A percentile compares a stretch with the other conserved stretches of the same genome.
phyloP scores from a whole-genome alignment of 2,113 vertebrate genomes.

The Xenopus borealis region DNA sequence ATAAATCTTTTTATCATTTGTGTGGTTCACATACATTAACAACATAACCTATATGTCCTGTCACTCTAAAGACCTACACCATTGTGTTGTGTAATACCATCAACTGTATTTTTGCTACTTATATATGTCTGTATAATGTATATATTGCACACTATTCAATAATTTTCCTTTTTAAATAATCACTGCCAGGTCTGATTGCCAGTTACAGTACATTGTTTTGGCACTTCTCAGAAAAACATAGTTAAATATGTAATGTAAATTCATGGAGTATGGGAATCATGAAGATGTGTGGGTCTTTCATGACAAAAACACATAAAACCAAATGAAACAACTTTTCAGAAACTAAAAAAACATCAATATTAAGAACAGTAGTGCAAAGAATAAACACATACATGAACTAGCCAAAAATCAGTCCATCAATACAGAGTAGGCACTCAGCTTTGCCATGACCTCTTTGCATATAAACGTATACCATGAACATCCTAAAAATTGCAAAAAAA shows the following conservation, averaged over 20 bases:
- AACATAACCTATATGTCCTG: not conserved
- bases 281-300: constrained; percentile 1
- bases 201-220: constrained; percentile 38
- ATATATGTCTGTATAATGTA: constrained; percentile 7
- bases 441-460: constrained; percentile 10
- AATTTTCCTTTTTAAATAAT: constrained; percentile 14
- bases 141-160: constrained; percentile 19
- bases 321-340: not conserved
- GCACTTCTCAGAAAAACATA: constrained; percentile 25
- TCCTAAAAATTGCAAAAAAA: not conserved
- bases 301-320: constrained; percentile 12
- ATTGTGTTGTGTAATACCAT: not conserved
- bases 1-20: not conserved
- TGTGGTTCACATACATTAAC: not conserved
- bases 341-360: not conserved
- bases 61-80: not conserved
- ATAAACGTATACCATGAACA: constrained; percentile 18
- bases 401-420: constrained; percentile 13
- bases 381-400: not conserved
- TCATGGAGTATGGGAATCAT: not conserved
- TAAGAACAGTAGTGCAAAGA: constrained; percentile 11
- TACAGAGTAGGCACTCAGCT: not conserved
- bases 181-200: constrained; percentile 8
- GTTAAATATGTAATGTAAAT: constrained; percentile 38
- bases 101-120: constrained; percentile 6